phyloP scores from a whole-genome alignment of 2,797 vertebrate genomes.

The Sternotherus odoratus region DNA sequence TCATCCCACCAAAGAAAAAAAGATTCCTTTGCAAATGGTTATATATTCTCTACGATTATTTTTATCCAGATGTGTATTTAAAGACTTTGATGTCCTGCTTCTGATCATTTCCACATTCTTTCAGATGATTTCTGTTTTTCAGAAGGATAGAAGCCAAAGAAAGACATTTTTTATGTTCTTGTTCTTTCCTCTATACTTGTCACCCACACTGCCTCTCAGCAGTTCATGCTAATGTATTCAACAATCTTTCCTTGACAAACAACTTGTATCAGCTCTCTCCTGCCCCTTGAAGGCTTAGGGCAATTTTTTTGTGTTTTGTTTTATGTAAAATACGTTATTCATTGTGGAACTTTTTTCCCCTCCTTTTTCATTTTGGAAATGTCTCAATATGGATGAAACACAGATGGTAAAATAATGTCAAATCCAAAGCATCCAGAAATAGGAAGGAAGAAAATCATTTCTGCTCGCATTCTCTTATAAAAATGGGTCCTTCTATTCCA shows the following conservation, averaged over 20 bases:
- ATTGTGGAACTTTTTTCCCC: neutral
- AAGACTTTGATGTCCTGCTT: neutral
- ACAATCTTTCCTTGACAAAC: slow-evolving; percentile 10
- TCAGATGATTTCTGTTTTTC: neutral
- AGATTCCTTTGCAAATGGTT: neutral
- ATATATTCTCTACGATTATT: neutral
- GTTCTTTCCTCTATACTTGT: neutral
- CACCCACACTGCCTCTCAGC: neutral
- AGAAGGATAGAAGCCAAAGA: neutral
- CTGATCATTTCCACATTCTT: neutral
- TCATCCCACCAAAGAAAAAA: neutral
- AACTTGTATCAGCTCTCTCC: neutral
- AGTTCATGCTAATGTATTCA: neutral
- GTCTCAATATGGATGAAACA: slow-evolving; percentile 14
- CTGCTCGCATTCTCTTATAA: slow-evolving; percentile 19
- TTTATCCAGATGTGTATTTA: neutral
- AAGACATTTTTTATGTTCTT: neutral
- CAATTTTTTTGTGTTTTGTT: neutral
- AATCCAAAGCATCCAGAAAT: neutral
- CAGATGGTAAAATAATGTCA: slow-evolving; percentile 13
- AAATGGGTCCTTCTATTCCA: neutral
- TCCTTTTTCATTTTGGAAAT: slow-evolving; percentile 17
- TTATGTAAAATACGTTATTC: slow-evolving; percentile 45
- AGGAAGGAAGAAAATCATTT: neutral
- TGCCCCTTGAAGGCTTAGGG: neutral